Percentiles rank a stretch among this genome's conserved stretches.
These are phyloP conservation scores for Myotis davidii DNA, from an alignment of 2,113 vertebrate genomes.

Conservation along the genomic window DNA sequence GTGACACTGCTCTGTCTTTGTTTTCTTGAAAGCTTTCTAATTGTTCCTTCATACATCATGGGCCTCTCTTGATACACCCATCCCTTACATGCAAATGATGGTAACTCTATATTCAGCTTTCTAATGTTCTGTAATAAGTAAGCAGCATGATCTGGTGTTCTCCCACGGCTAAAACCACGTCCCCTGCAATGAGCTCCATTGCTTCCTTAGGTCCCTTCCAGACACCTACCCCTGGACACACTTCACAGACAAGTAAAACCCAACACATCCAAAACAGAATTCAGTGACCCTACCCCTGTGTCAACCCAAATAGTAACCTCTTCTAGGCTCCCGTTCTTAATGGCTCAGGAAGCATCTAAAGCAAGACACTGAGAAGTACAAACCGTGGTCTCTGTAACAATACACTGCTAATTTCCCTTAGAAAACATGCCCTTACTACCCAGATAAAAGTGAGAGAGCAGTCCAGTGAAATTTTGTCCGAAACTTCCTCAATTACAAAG, in stretches of 20 bases:
- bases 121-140: neutral
- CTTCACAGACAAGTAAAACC: neutral
- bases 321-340: neutral
- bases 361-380: neutral
- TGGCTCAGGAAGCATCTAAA: neutral
- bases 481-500: neutral
- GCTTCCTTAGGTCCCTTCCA: neutral
- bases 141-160: neutral
- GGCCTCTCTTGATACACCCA: neutral
- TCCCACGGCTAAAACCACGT: neutral
- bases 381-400: neutral
- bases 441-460: neutral
- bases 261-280: neutral
- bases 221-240: neutral
- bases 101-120: neutral
- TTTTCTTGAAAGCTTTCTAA: neutral
- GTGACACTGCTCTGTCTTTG: neutral
- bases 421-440: neutral
- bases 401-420: neutral
- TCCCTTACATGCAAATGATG: neutral
- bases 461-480: neutral
- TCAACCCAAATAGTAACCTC: neutral
- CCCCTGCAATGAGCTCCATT: neutral
- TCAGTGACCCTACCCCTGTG: neutral
- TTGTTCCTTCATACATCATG: neutral